Evolutionary conservation across 2,113 vertebrate species (phyloP).

Genomic region (Callopanchax toddi): DNA sequence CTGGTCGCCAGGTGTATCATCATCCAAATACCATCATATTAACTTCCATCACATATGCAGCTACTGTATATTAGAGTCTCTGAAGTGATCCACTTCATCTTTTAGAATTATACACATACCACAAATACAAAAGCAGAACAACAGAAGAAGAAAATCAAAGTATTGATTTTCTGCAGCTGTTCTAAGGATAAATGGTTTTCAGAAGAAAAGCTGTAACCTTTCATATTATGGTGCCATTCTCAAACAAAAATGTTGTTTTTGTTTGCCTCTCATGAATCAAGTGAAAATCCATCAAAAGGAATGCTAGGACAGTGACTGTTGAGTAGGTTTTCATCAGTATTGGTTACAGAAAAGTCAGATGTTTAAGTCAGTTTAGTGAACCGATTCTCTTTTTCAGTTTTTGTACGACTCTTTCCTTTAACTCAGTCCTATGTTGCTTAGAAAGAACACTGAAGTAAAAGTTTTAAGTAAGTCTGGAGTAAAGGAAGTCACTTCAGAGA

Average conservation of each 20-base stretch:
- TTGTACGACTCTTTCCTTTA: constrained; percentile 8
- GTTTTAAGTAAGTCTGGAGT: not conserved
- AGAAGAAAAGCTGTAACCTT: constrained; percentile 18
- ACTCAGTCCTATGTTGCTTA: constrained; percentile 6
- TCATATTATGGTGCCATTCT: not conserved
- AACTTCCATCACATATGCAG: too few species aligned
- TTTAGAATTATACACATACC: not conserved
- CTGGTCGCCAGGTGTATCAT: too few species aligned
- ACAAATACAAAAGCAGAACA: constrained; percentile 10
- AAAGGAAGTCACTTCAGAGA: constrained; percentile 6
- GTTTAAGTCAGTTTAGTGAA: not conserved
- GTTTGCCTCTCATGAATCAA: not conserved
- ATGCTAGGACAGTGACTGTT: constrained; percentile 7
- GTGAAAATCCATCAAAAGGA: constrained; percentile 5
- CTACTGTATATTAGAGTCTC: too few species aligned
- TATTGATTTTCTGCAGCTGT: constrained; percentile 48
- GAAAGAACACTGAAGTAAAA: not conserved
- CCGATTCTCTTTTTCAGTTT: constrained; percentile 4
- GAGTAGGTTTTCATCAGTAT: not conserved
- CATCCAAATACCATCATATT: too few species aligned
- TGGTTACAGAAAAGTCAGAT: not conserved
- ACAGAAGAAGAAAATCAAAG: constrained; percentile 1
- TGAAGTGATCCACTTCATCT: too few species aligned
- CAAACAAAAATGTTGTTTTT: not conserved
- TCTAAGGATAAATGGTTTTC: constrained; percentile 27